Evolutionary conservation across 35 echinoderm and acorn worm genomes (phyloP), one percentile per base, ranked within the genome.

Genomic region (Anneissia japonica): DNA sequence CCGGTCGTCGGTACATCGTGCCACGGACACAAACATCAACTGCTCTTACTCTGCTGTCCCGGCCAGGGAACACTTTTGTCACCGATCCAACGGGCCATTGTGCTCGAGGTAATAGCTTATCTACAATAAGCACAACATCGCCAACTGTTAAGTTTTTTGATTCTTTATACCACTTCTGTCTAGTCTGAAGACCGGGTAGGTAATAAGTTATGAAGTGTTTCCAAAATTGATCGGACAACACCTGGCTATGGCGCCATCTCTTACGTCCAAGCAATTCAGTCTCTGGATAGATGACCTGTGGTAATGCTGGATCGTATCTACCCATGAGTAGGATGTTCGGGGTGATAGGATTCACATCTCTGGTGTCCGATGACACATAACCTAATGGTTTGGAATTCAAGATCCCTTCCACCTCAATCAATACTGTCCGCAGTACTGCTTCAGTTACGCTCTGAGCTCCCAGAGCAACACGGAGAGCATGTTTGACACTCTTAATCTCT

Each of bases 191-290:
- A 9, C 72, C 46, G 9, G 79, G 87, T 0, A 89, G 0, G 37
- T 89, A 84, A 14, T 45, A 76, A 16, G 32, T 84, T 17, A 85
- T 46, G 38, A 84, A 90, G 28, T 64, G 72, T 9, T 82, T 56
- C 87, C 87, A 89, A 26, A 89, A 89, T 34, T 84, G 80, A 73
- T 90, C 82, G 46, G 82, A 74, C 28, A 90, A 46, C 0, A 85
- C 31, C 36, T 90, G 88, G 26, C 82, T 90, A 7, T 90, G 82
- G 0, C 82, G 73, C 88, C 88, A 90, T 37, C 88, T 84, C 19
- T 72, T 31, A 2, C 55, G 74, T 34, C 37, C 51, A 5, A 3
- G 19, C n/a, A 83, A 74, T 81, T 81, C 79, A 37, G 35, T 37
- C 40, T 14, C 17, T 11, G 32, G 31, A 33, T 37, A 36, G 11